A percentile compares a stretch with the other conserved stretches of the same genome.
phyloP scores from a whole-genome alignment of 2,113 vertebrate genomes.

The Rhinoderma darwinii region DNA sequence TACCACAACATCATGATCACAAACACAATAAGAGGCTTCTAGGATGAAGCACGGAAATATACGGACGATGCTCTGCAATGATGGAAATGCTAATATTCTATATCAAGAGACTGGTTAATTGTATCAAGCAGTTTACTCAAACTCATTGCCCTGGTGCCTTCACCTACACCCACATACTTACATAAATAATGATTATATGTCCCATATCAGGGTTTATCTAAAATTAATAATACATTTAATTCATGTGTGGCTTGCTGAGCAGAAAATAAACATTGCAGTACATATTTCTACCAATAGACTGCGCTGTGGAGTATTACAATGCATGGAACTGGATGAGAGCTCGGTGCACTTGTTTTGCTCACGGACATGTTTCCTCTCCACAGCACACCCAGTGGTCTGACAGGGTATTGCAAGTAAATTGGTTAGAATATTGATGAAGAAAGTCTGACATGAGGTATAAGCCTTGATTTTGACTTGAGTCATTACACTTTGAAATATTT shows the following conservation, averaged over 20 bases:
- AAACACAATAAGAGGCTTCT: conserved; percentile 36
- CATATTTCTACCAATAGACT: no score
- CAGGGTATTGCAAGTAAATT: no score
- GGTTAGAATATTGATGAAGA: no score
- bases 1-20: conserved; percentile 22
- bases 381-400: no score
- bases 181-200: neutral
- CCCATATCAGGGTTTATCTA: neutral
- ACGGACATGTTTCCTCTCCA: no score
- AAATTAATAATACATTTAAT: neutral
- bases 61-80: neutral
- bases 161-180: no score
- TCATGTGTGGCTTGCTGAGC: neutral
- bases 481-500: no score
- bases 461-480: no score
- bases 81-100: neutral
- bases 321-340: no score
- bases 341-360: no score
- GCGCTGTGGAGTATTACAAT: no score
- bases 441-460: no score
- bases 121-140: neutral
- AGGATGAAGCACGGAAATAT: neutral
- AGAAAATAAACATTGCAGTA: neutral
- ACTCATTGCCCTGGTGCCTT: neutral
- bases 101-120: neutral